phyloP scores from a whole-genome alignment of 2,797 vertebrate genomes.

The Microctenopoma stevenorrisi region DNA sequence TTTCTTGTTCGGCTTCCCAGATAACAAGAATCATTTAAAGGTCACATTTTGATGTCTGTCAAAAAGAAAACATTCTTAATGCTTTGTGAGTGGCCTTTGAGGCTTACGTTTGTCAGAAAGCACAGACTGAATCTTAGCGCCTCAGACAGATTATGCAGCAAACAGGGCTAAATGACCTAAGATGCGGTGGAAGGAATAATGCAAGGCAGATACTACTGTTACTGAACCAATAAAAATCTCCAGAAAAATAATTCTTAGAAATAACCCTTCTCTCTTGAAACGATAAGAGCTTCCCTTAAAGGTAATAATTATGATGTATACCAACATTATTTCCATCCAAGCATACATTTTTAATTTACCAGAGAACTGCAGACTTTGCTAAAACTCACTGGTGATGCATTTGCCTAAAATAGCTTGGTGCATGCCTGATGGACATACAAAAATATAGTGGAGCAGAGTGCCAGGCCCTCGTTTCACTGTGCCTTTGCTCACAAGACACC shows the following conservation, averaged over 20 bases:
- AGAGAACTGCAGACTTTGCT: slow-evolving; percentile 74
- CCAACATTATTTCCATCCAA: slow-evolving; percentile 71
- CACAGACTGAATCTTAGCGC: slow-evolving; percentile 65
- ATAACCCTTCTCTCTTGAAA: slow-evolving; percentile 50
- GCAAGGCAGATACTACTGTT: slow-evolving; percentile 31
- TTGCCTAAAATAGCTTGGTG: slow-evolving; percentile 73
- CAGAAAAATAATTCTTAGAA: slow-evolving; percentile 55
- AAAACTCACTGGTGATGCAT: slow-evolving; percentile 70
- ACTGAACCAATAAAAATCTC: slow-evolving; percentile 43
- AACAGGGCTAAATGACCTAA: slow-evolving; percentile 54
- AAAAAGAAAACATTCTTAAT: slow-evolving; percentile 83
- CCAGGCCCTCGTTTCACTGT: slow-evolving; percentile 41
- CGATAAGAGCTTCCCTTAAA: slow-evolving; percentile 65
- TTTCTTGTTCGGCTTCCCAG: slow-evolving; percentile 78
- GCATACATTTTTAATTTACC: slow-evolving; percentile 79
- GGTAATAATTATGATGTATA: slow-evolving; percentile 77
- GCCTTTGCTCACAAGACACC: slow-evolving; percentile 50
- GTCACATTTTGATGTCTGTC: slow-evolving; percentile 84
- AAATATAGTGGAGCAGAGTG: slow-evolving; percentile 68
- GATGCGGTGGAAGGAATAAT: slow-evolving; percentile 33
- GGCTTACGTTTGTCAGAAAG: slow-evolving; percentile 77
- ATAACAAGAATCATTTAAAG: slow-evolving; percentile 86
- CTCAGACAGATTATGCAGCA: slow-evolving; percentile 63
- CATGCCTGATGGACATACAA: slow-evolving; percentile 69
- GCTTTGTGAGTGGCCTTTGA: slow-evolving; percentile 80